Evolutionary conservation across 2,888 invertebrate genomes (phyloP).

Genomic region (Torymus auratus): DNA sequence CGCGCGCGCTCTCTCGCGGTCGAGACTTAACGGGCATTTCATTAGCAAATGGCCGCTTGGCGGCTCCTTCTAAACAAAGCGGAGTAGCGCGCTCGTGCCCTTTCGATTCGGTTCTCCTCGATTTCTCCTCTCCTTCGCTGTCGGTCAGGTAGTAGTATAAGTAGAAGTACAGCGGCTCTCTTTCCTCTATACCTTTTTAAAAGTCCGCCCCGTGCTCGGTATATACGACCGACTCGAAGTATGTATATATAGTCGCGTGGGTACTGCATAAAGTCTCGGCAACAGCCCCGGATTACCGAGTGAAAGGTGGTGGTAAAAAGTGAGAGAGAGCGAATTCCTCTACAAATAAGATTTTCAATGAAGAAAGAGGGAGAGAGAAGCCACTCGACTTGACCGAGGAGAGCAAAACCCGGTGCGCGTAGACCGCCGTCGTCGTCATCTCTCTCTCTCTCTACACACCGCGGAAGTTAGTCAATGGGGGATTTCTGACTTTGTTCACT

Average conservation of each 20-base stretch:
- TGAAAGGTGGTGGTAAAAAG: slow-evolving; percentile 53
- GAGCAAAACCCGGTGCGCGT: neutral
- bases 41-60: slow-evolving; percentile 51
- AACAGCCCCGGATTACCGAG: slow-evolving; percentile 47
- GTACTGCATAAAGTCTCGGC: neutral
- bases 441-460: slow-evolving; percentile 10
- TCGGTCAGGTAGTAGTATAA: slow-evolving; percentile 37
- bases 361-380: slow-evolving; percentile 42
- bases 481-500: slow-evolving; percentile 58
- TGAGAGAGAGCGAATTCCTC: slow-evolving; percentile 52
- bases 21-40: slow-evolving; percentile 49
- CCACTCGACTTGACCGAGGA: slow-evolving; percentile 52
- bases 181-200: slow-evolving; percentile 24
- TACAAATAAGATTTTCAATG: slow-evolving; percentile 58
- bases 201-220: slow-evolving; percentile 14
- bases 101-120: slow-evolving; percentile 32
- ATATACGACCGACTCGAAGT: neutral
- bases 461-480: slow-evolving; percentile 60
- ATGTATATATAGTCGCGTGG: neutral
- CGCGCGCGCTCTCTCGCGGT: neutral
- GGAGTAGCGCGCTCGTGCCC: slow-evolving; percentile 4
- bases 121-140: slow-evolving; percentile 27
- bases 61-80: slow-evolving; percentile 33
- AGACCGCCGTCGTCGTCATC: too few species aligned
- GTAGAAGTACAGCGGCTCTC: too few species aligned